These are phyloP conservation scores for Cyclina sinensis DNA, from an alignment of 1,140 invertebrate species.

Conservation along the genomic window DNA sequence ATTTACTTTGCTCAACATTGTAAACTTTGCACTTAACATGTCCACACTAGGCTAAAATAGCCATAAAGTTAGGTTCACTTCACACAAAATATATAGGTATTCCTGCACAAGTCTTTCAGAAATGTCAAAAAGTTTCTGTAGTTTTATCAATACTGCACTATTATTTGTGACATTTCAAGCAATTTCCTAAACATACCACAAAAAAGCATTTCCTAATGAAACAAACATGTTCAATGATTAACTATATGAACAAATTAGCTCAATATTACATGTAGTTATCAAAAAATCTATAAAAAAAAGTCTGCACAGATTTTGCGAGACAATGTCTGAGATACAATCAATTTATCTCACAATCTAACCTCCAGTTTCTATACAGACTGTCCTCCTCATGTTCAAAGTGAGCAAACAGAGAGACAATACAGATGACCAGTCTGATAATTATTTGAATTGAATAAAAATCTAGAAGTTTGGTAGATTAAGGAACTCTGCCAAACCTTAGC, in stretches of 20 bases:
- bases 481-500: too few species aligned
- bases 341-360: conserved; percentile 28
- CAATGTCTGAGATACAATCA: conserved; percentile 20
- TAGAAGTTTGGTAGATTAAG: too few species aligned
- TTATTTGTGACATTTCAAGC: not conserved
- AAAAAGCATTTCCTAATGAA: not conserved
- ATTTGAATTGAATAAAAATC: too few species aligned
- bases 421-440: conserved; percentile 48
- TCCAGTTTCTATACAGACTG: not conserved
- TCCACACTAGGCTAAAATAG: not conserved
- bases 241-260: conserved; percentile 4
- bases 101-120: not conserved
- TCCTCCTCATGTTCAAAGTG: not conserved
- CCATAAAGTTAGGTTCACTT: not conserved
- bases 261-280: not conserved
- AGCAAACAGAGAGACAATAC: conserved; percentile 18
- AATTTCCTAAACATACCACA: not conserved
- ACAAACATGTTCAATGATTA: not conserved
- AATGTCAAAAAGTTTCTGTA: not conserved
- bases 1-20: conserved; percentile 16
- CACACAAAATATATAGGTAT: not conserved
- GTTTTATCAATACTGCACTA: not conserved
- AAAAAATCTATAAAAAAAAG: not conserved
- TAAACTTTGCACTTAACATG: conserved; percentile 8
- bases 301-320: not conserved